Percentiles rank a stretch among this genome's conserved stretches.
Evolutionary conservation across 2,797 vertebrate genomes (phyloP).

Genomic region (Trachops cirrhosus): DNA sequence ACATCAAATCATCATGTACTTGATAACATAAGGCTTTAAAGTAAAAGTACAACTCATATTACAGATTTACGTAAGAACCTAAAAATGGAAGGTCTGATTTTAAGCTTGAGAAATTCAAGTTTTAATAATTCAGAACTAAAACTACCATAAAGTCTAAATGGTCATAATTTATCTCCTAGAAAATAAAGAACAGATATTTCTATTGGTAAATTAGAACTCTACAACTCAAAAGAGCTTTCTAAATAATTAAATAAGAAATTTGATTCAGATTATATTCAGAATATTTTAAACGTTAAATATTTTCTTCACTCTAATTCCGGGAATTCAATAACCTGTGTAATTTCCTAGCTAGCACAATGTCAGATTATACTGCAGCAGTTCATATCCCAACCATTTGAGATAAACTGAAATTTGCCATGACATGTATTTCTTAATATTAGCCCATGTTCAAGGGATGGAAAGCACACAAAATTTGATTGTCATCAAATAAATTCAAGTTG

Average conservation of each 20-base stretch:
- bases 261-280: constrained; percentile 16
- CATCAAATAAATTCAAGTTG: constrained; percentile 38
- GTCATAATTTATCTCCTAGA: not conserved
- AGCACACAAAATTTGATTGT: not conserved
- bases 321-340: not conserved
- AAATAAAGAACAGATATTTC: not conserved
- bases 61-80: not conserved
- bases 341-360: constrained; percentile 2
- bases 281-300: constrained; percentile 9
- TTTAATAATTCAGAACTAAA: not conserved
- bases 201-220: not conserved
- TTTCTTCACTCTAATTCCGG: not conserved
- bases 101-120: not conserved
- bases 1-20: not conserved
- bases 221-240: not conserved
- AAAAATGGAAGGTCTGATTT: not conserved
- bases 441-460: constrained; percentile 10
- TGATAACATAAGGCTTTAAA: not conserved
- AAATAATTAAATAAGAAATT: constrained; percentile 37
- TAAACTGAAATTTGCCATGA: constrained; percentile 27
- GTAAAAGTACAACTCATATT: not conserved
- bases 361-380: not conserved
- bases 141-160: not conserved
- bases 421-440: not conserved
- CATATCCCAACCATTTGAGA: not conserved